Base-by-base conservation (phyloP, 2,888 invertebrate species). In the Caenorhabditis sinica region DNA sequence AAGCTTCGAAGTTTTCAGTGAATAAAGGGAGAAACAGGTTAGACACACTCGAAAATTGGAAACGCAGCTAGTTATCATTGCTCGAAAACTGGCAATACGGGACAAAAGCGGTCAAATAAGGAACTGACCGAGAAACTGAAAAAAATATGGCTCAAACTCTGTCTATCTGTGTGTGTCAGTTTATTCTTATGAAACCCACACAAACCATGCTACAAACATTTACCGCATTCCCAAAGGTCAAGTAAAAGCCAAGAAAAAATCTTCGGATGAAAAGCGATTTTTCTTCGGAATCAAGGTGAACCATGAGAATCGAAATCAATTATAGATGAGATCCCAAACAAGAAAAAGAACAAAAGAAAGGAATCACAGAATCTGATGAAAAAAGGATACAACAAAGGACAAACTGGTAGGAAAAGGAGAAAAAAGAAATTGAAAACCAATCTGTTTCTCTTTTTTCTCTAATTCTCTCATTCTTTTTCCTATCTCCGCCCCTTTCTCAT, bases 361-460 rank as follows among this genome's bases (percentile, higher is more conserved):
- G 33, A 30, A 30, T 17, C 25, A 30, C 28, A n/a, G 17, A 15
- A 15, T 33, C 11, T n/a, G 13, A 40, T 45, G 13, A 20, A 49
- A 49, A 49, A 17, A 49, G 49, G 20, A 49, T n/a, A 49, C n/a
- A 49, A 49, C n/a, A n/a, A 49, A 40, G 20, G 63, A 60, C 43
- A 20, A 61, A 74, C 61, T 65, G 65, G 63, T 63, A 53, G 8
- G 56, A 28, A 69, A 51, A 49, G 13, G 40, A n/a, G 30, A 45
- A 43, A 40, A 40, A 30, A 15, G 30, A 25, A 53, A 72, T 71
- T 71, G 75, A 66, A 56, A 61, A 53, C 65, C 53, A 75, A 49
- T 53, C 49, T 49, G 15, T 69, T 43, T 63, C 43, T 63, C 13
- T 63, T 33, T 20, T 60, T 33, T 56, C 56, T 56, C 53, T 51